These are phyloP conservation scores for Creontiades dilutus DNA, from an alignment of 2,888 invertebrate genomes.

Conservation along the genomic window DNA sequence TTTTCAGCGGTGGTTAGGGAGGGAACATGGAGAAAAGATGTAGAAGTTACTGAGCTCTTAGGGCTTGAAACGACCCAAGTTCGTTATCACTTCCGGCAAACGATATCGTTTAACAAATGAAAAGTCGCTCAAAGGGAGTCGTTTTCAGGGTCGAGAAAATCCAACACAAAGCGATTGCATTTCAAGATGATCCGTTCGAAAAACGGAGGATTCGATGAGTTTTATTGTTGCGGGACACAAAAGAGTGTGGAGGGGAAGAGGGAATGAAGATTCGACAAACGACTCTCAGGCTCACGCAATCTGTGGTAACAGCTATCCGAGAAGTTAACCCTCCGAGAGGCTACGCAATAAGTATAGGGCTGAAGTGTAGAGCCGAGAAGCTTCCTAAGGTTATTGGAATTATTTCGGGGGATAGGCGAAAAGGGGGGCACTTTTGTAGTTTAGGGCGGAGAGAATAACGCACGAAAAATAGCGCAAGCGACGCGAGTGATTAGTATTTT, in stretches of 20 bases:
- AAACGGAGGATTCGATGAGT: slow-evolving; percentile 31
- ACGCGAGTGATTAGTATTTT: slow-evolving; percentile 7
- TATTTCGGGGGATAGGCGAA: neutral
- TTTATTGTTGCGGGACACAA: slow-evolving; percentile 38
- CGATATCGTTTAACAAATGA: neutral
- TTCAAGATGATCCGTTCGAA: neutral
- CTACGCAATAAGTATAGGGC: neutral
- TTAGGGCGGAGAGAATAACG: neutral
- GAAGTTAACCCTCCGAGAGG: neutral
- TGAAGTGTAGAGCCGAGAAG: neutral
- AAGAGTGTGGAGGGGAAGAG: neutral
- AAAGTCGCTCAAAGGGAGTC: neutral
- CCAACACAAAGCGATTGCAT: neutral
- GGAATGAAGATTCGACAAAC: neutral
- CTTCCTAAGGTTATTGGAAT: slow-evolving; percentile 47
- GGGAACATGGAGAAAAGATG: too few species aligned
- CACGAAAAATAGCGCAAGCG: neutral
- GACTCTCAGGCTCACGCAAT: neutral
- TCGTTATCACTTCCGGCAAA: neutral
- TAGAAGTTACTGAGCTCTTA: neutral
- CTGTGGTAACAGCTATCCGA: neutral
- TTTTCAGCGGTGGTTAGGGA: too few species aligned
- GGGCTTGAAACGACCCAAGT: neutral
- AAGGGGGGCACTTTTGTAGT: neutral
- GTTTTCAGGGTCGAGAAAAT: neutral